Conservation (phyloP, 2,888 invertebrate genomes). For the Oegoconia quadripuncta region DNA sequence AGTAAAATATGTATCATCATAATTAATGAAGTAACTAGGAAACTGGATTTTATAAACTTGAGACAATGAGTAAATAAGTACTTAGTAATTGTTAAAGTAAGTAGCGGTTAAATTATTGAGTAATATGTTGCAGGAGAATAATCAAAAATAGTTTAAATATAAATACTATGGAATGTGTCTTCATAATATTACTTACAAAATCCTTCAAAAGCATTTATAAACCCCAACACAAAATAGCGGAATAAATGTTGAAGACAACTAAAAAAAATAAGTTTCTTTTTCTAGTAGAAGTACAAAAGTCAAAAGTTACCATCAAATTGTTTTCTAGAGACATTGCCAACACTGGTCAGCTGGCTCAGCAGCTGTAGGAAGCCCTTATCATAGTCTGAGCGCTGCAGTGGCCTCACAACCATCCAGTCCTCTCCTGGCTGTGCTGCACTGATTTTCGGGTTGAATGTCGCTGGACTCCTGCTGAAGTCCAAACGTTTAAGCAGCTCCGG, state of each 20-base stretch:
- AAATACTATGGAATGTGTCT: no score
- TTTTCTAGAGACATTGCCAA: slow-evolving; percentile 87
- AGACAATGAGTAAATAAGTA: no score
- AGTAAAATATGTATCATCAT: neutral
- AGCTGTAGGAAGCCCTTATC: slow-evolving; percentile 91
- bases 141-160: no score
- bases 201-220: no score
- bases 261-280: no score
- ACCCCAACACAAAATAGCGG: no score
- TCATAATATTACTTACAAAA: no score
- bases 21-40: neutral
- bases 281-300: no score
- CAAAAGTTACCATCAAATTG: slow-evolving; percentile 85
- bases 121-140: no score
- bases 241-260: neutral
- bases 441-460: slow-evolving; percentile 83
- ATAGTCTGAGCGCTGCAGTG: slow-evolving; percentile 88
- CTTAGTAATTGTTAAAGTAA: no score
- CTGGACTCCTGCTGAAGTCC: slow-evolving; percentile 82
- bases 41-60: neutral
- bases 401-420: slow-evolving; percentile 86
- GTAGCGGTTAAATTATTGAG: no score
- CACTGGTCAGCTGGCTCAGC: slow-evolving; percentile 89
- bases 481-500: slow-evolving; percentile 82
- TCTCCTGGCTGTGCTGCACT: slow-evolving; percentile 86